Base-by-base conservation (phyloP, 2,888 invertebrate genomes). In the Anticlea derivata region DNA sequence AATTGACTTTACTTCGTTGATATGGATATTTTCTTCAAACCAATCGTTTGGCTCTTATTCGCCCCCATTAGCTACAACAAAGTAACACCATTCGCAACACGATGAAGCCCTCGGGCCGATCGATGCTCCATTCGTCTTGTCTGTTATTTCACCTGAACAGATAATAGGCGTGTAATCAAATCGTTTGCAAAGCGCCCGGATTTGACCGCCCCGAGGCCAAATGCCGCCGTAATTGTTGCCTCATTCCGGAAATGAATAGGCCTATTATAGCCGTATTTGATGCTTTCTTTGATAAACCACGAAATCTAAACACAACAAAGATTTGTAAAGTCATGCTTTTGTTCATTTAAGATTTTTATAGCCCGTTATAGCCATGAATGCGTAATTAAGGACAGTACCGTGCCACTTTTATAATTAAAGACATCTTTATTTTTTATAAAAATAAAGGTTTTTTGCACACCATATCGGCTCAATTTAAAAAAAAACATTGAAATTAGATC, bases 111-210 rank as follows among this genome's bases (percentile, higher is more conserved):
- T 12, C 27, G 6, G 13, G n/a, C n/a, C 41, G 37, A 49, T 47
- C 39, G 56, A 55, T 39, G 46, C 29, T 35, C 35, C 39, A 47
- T 50, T 50, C 47, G 17, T 43, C 38, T 46, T 43, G 50, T 51
- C 52, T 52, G 51, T 44, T 54, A 53, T 50, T 54, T 38, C 29
- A 44, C 50, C 37, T 37, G 54, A 50, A 17, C 48, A 27, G 51
- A 43, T 58, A 54, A 53, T 43, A 44, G 50, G 37, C 44, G 30
- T 53, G 44, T 48, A 57, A 50, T 53, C 50, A 53, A 50, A 55
- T 37, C 48, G 51, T 48, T 44, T 48, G 43, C 52, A 39, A 51
- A 52, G 39, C 54, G 45, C 34, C 38, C 40, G 40, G 54, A 33
- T 51, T 43, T 23, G 38, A 48, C 31, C 41, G 35, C 27, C 43